Evolutionary conservation across 2,888 invertebrate species (phyloP).

Genomic region (Amiota minor): DNA sequence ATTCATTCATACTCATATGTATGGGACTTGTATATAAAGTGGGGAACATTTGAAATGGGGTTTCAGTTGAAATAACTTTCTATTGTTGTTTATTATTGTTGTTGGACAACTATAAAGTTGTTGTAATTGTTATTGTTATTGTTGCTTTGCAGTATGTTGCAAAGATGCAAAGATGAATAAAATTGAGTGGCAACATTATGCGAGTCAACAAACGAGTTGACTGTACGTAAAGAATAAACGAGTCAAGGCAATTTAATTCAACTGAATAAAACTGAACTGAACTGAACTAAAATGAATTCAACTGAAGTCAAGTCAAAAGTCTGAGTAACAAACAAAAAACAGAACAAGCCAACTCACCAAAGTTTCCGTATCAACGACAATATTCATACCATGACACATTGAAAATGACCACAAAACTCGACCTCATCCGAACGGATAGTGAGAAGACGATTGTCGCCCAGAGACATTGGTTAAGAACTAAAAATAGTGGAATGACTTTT

Average conservation of each 20-base stretch:
- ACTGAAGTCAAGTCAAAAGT: too few species aligned
- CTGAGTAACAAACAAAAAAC: background rate
- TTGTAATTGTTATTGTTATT: background rate
- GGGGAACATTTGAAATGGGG: background rate
- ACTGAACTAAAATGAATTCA: too few species aligned
- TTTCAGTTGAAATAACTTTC: background rate
- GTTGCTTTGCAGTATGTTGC: conserved; percentile 19
- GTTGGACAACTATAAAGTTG: background rate
- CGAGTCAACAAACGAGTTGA: background rate
- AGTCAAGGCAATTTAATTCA: background rate
- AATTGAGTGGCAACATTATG: conserved; percentile 14
- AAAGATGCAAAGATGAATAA: background rate
- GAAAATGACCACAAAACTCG: too few species aligned
- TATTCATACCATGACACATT: background rate
- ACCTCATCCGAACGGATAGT: too few species aligned
- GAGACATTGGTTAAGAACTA: too few species aligned
- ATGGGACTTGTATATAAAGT: background rate
- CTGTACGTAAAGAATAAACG: background rate
- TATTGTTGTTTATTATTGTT: conserved; percentile 8
- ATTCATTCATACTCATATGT: background rate
- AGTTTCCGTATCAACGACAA: background rate
- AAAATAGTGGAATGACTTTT: too few species aligned
- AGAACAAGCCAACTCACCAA: background rate
- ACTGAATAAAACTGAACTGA: too few species aligned
- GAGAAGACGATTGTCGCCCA: too few species aligned